Conservation (phyloP, 2,888 invertebrate species). For the Netelia fuscicornis region DNA sequence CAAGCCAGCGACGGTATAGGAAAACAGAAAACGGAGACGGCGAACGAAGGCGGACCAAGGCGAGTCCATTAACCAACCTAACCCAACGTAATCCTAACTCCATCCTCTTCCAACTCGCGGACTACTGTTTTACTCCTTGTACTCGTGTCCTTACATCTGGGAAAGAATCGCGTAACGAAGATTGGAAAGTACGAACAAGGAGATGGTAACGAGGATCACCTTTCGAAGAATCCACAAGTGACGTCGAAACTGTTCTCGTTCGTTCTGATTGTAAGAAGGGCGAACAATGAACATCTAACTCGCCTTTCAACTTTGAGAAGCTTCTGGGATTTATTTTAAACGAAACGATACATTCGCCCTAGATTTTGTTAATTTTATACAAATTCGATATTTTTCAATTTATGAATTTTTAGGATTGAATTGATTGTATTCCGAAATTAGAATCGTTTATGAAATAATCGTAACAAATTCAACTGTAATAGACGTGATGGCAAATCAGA, state of each 20-base stretch:
- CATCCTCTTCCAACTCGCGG: slow-evolving; percentile 70
- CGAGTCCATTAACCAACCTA: slow-evolving; percentile 81
- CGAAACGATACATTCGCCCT: background rate
- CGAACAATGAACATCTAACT: too few relatives aligned
- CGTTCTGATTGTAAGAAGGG: too few relatives aligned
- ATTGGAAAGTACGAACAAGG: background rate
- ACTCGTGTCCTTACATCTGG: background rate
- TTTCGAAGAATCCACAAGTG: background rate
- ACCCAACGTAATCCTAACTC: slow-evolving; percentile 81
- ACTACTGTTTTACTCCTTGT: background rate
- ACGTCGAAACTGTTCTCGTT: too few relatives aligned
- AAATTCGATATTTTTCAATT: too few relatives aligned
- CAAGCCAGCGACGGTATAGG: slow-evolving; percentile 38
- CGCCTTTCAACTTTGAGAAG: background rate
- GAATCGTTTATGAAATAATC: too few relatives aligned
- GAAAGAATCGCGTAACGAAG: background rate
- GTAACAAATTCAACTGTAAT: too few relatives aligned
- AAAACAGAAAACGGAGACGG: slow-evolving; percentile 46
- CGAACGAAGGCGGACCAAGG: slow-evolving; percentile 76
- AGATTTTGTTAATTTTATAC: too few relatives aligned
- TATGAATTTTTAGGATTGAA: too few relatives aligned
- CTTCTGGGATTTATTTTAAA: background rate
- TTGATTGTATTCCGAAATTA: too few relatives aligned
- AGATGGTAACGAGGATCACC: slow-evolving; percentile 70
- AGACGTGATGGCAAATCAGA: too few relatives aligned